phyloP scores from a whole-genome alignment of 2,113 vertebrate species.

The Calidris pygmaea region DNA sequence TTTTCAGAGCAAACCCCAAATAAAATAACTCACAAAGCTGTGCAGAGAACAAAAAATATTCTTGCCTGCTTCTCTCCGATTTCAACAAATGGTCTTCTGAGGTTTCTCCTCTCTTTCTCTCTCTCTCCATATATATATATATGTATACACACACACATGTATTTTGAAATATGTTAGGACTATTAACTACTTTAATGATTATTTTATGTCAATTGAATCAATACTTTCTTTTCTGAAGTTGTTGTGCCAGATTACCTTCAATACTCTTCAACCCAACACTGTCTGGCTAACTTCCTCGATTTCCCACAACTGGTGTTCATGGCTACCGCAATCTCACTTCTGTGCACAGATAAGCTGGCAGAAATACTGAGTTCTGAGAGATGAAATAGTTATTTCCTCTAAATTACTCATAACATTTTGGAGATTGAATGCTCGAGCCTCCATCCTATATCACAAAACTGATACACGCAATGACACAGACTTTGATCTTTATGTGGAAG shows the following conservation, averaged over 20 bases:
- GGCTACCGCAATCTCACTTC: not conserved
- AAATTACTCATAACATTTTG: not conserved
- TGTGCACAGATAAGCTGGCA: not conserved
- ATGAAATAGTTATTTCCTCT: not conserved
- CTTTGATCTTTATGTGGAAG: not conserved
- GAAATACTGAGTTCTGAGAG: not conserved
- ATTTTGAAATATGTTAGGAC: not conserved
- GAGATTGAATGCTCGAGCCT: not conserved
- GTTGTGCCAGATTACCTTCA: not conserved
- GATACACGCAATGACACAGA: not conserved
- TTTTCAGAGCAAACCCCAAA: not conserved
- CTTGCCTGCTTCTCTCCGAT: not conserved
- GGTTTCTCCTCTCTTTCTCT: not conserved
- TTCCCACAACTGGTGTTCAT: not conserved
- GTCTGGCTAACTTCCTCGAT: not conserved
- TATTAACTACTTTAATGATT: not conserved
- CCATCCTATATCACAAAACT: not conserved
- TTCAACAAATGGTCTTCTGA: not conserved
- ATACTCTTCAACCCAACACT: not conserved
- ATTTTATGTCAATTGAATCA: not conserved
- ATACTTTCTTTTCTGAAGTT: not conserved
- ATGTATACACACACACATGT: too few relatives aligned
- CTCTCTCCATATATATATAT: too few relatives aligned
- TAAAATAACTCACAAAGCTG: not conserved
- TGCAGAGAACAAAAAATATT: not conserved